phyloP scores from a whole-genome alignment of 23 tunicate genomes.

The Ascidia mentula region DNA sequence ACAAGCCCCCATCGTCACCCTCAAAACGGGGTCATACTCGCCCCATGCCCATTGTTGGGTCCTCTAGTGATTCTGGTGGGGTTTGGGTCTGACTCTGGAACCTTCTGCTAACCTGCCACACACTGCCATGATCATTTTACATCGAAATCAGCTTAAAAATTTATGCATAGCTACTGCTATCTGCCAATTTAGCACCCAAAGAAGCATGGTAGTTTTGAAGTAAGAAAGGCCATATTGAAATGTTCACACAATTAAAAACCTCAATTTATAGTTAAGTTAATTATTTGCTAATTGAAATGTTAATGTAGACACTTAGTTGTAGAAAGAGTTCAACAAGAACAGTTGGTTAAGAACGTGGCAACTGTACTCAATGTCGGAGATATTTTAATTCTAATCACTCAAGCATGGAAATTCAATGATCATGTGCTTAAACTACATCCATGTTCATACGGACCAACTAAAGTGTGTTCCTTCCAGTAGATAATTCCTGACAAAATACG shows the following conservation, averaged over 20 bases:
- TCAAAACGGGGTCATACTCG: neutral
- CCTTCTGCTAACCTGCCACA: neutral
- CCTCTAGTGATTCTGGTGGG: slow-evolving; percentile 11
- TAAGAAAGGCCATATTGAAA: neutral
- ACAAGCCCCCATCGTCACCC: neutral
- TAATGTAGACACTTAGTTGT: too few species aligned
- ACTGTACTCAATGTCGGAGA: too few species aligned
- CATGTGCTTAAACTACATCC: too few species aligned
- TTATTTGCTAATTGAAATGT: too few species aligned
- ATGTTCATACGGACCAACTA: too few species aligned
- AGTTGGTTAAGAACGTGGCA: too few species aligned
- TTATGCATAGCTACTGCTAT: neutral
- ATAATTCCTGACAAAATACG: too few species aligned
- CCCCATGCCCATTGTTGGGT: neutral
- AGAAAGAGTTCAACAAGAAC: too few species aligned
- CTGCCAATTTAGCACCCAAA: neutral
- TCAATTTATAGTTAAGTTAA: too few species aligned
- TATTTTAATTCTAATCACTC: too few species aligned
- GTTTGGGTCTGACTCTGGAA: neutral
- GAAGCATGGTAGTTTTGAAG: neutral
- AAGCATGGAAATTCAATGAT: too few species aligned
- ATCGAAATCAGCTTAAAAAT: neutral
- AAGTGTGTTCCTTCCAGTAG: too few species aligned
- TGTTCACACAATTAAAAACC: neutral
- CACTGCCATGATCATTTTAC: neutral